Evolutionary conservation across 2,113 vertebrate genomes (phyloP).

Genomic region (Neofelis nebulosa): DNA sequence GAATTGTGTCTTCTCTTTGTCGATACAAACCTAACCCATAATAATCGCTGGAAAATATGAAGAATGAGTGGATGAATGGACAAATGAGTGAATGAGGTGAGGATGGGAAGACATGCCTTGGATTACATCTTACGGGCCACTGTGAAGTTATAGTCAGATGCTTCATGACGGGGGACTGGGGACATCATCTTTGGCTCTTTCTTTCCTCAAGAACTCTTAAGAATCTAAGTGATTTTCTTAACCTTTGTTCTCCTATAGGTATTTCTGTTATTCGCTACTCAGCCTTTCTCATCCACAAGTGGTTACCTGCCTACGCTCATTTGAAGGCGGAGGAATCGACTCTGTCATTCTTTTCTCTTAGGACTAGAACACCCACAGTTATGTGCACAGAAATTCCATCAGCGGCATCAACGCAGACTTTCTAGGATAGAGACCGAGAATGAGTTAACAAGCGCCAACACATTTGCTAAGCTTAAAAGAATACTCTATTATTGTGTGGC

Average conservation of each 20-base stretch:
- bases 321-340: not conserved
- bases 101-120: not conserved
- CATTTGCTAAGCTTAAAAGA: constrained; percentile 67
- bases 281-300: not conserved
- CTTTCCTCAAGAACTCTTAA: not conserved
- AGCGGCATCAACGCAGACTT: not conserved
- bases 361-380: not conserved
- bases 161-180: not conserved
- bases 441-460: constrained; percentile 62
- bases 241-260: not conserved
- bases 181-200: not conserved
- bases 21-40: not conserved
- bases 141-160: not conserved
- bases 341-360: not conserved
- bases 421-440: constrained; percentile 20
- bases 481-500: constrained; percentile 72
- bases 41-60: not conserved
- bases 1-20: not conserved
- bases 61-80: not conserved
- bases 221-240: not conserved
- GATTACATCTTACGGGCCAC: not conserved
- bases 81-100: not conserved
- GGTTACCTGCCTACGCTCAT: not conserved
- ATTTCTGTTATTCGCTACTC: not conserved
- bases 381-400: not conserved